phyloP scores from a whole-genome alignment of 2,888 invertebrate genomes.

The Trilocha varians region DNA sequence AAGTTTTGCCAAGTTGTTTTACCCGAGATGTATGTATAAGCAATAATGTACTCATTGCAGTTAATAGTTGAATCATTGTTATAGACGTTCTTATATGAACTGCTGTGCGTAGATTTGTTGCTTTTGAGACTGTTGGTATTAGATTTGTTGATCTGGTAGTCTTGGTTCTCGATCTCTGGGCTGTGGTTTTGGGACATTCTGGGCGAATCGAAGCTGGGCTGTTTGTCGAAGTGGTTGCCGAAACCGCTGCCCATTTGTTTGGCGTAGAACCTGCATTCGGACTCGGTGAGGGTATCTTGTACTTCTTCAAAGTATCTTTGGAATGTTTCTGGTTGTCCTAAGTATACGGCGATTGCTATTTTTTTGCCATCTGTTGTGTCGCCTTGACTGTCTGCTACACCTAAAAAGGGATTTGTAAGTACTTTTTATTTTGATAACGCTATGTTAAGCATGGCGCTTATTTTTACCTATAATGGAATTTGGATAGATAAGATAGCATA shows the following conservation, averaged over 20 bases:
- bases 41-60: constrained; percentile 85
- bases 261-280: constrained; percentile 74
- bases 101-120: constrained; percentile 71
- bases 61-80: constrained; percentile 70
- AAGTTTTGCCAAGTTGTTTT: constrained; percentile 96
- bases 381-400: constrained; percentile 73
- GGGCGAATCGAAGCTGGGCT: constrained; percentile 63
- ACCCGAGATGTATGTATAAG: constrained; percentile 90
- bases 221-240: constrained; percentile 62
- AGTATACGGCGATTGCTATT: constrained; percentile 89
- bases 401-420: no score
- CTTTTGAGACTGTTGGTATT: constrained; percentile 71
- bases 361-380: constrained; percentile 88
- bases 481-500: no score
- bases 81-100: constrained; percentile 64
- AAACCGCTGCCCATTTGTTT: constrained; percentile 61
- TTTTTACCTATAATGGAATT: no score
- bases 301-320: constrained; percentile 78
- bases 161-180: constrained; percentile 58
- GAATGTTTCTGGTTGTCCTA: constrained; percentile 88
- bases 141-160: constrained; percentile 61
- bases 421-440: no score
- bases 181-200: constrained; percentile 61
- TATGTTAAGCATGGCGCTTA: no score
- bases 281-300: constrained; percentile 77